Evolutionary conservation across 1,140 invertebrate species (phyloP).

Genomic region (Drosophila sp.): DNA sequence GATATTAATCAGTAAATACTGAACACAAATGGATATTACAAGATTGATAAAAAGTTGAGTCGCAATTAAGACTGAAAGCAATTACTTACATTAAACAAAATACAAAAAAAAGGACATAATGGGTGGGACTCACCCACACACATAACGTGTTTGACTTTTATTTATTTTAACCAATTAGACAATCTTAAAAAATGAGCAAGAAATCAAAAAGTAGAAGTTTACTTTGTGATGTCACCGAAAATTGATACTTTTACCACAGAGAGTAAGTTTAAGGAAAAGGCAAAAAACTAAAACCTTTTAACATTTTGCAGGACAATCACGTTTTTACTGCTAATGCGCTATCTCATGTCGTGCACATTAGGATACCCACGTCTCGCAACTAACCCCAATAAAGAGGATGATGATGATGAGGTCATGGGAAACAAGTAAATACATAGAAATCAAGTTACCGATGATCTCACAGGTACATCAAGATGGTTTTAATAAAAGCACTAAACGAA

Average conservation of each 20-base stretch:
- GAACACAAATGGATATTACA: background rate
- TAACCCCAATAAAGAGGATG: conserved; percentile 15
- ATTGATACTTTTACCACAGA: conserved; percentile 5
- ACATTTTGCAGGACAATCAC: conserved; percentile 45
- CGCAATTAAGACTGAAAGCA: background rate
- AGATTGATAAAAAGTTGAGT: background rate
- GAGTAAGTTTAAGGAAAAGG: background rate
- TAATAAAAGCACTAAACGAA: conserved; percentile 30
- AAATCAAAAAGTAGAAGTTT: background rate
- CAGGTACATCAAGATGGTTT: conserved; percentile 30
- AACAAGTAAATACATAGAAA: conserved; percentile 44
- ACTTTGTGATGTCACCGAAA: background rate
- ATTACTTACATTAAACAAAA: conserved; percentile 3
- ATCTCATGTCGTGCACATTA: conserved; percentile 59
- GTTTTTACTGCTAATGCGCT: conserved; percentile 37
- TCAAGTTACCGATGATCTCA: conserved; percentile 69
- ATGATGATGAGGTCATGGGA: conserved; percentile 59
- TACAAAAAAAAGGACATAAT: no score
- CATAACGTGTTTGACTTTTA: background rate
- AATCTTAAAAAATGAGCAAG: background rate
- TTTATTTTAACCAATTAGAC: background rate
- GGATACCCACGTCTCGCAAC: conserved; percentile 35
- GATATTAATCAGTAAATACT: background rate
- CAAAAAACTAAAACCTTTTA: conserved; percentile 4
- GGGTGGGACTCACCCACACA: no score